These are phyloP conservation scores for Pelobates cultripes DNA, from an alignment of 2,797 vertebrate genomes.

Conservation along the genomic window DNA sequence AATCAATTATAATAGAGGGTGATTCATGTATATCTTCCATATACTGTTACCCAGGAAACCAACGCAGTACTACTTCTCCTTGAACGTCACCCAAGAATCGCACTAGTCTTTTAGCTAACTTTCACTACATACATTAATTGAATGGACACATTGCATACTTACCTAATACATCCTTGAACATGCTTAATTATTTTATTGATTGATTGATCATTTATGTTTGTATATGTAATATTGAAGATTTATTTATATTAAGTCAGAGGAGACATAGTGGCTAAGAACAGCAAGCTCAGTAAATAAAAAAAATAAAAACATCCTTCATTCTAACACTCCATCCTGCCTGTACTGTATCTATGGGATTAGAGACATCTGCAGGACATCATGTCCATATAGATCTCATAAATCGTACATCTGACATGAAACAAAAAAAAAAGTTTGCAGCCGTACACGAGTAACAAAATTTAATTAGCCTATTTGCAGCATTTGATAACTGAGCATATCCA, in stretches of 20 bases:
- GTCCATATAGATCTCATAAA: conserved; percentile 1
- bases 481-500: conserved; percentile 34
- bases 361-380: not conserved
- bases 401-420: not conserved
- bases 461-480: conserved; percentile 39
- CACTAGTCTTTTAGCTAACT: not conserved
- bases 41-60: not conserved
- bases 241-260: too few species aligned
- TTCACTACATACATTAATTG: too few species aligned
- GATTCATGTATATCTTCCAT: not conserved
- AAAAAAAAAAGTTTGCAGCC: not conserved
- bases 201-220: too few species aligned
- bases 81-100: too few species aligned
- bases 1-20: too few species aligned
- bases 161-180: too few species aligned
- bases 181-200: too few species aligned
- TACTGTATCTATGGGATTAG: not conserved
- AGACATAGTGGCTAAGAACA: too few species aligned
- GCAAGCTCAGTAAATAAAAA: too few species aligned
- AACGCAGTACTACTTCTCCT: not conserved
- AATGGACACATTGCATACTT: too few species aligned
- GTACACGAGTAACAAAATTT: conserved; percentile 9
- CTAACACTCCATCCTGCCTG: not conserved
- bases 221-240: too few species aligned
- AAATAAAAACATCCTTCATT: too few species aligned